Evolutionary conservation across 1,140 invertebrate species (phyloP).

Genomic region (Trigoniulus corallinus): DNA sequence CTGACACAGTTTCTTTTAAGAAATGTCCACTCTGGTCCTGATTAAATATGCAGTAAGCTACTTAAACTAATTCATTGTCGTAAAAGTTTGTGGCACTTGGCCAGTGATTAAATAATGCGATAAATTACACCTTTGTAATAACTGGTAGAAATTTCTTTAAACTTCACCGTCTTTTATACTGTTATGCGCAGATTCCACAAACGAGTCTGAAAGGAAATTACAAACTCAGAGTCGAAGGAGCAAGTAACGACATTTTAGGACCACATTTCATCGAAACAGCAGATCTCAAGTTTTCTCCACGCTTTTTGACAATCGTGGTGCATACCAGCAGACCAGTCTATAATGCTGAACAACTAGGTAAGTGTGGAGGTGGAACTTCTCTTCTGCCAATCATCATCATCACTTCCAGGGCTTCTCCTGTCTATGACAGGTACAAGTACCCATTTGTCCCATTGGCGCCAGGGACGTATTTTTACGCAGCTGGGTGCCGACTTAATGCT

Average conservation of each 20-base stretch:
- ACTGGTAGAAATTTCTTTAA: background rate
- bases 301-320: slow-evolving; percentile 13
- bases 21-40: background rate
- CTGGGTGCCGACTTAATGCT: too few relatives aligned
- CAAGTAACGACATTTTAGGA: slow-evolving; percentile 1
- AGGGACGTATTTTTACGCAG: too few relatives aligned
- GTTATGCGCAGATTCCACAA: slow-evolving; percentile 7
- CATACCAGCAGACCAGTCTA: slow-evolving; percentile 14
- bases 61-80: background rate
- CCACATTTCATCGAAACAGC: slow-evolving; percentile 9
- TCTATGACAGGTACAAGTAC: too few relatives aligned
- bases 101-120: background rate
- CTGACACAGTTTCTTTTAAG: too few relatives aligned
- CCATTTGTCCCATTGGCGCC: too few relatives aligned
- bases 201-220: slow-evolving; percentile 7
- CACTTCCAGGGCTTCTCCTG: too few relatives aligned
- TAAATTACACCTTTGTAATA: background rate
- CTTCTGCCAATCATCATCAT: too few relatives aligned
- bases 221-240: slow-evolving; percentile 10
- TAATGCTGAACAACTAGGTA: slow-evolving; percentile 12
- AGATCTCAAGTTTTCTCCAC: slow-evolving; percentile 10
- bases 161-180: background rate
- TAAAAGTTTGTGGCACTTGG: background rate
- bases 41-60: background rate
- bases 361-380: too few relatives aligned